These are phyloP conservation scores for Poecilia latipinna DNA, from an alignment of 2,113 vertebrate species.

Conservation along the genomic window DNA sequence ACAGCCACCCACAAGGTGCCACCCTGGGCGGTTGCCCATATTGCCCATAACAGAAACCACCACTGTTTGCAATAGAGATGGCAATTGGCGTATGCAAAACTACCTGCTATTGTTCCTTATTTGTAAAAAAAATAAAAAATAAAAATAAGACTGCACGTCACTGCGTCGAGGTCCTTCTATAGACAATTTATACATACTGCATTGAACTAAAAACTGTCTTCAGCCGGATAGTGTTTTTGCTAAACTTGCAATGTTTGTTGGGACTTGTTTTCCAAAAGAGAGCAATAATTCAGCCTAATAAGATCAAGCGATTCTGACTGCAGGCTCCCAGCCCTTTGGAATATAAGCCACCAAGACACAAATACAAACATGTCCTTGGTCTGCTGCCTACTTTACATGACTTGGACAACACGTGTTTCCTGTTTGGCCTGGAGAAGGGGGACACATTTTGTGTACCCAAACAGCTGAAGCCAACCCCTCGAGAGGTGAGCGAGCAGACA, in stretches of 20 bases:
- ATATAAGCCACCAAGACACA: slow-evolving; percentile 53
- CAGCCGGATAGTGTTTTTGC: slow-evolving; percentile 25
- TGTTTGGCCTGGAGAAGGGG: slow-evolving; percentile 57
- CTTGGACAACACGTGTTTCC: slow-evolving; percentile 71
- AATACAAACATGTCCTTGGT: slow-evolving; percentile 53
- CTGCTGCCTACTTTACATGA: slow-evolving; percentile 48
- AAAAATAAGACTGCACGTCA: too few species aligned
- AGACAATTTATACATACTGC: slow-evolving; percentile 45
- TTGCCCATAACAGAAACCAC: too few species aligned
- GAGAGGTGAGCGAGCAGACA: slow-evolving; percentile 48
- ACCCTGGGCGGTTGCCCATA: too few species aligned
- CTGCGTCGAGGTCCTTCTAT: slow-evolving; percentile 8
- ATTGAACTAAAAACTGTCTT: slow-evolving; percentile 31
- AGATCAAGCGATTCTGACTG: slow-evolving; percentile 22
- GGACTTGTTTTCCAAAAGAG: slow-evolving; percentile 20
- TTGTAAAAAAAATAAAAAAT: too few species aligned
- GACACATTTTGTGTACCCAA: slow-evolving; percentile 64
- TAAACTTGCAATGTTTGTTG: slow-evolving; percentile 25
- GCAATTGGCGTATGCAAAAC: too few species aligned
- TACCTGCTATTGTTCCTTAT: too few species aligned
- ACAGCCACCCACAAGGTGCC: too few species aligned
- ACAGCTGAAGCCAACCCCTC: slow-evolving; percentile 73
- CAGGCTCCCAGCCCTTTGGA: slow-evolving; percentile 28
- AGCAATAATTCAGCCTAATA: slow-evolving; percentile 29
- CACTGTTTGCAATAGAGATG: too few species aligned